Evolutionary conservation across 2,888 invertebrate species (phyloP), one percentile per base, ranked within the genome.

Genomic region (Athalia cordata): DNA sequence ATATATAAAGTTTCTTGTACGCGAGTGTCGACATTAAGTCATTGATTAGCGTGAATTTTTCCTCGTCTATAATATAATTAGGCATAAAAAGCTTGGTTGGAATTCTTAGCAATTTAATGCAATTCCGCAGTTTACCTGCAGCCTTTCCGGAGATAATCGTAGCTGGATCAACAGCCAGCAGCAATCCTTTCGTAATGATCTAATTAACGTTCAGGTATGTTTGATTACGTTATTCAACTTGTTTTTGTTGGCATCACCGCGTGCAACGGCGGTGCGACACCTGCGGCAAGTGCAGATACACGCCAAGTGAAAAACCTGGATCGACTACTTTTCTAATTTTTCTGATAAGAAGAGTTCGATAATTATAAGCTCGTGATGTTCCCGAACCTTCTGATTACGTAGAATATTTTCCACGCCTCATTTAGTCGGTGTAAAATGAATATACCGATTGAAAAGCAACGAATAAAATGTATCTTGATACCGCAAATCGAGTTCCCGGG

Each of bases 141-240:
- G 55, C 55, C 52, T 5, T n/a, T 29, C 29, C 29, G 29, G 29
- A 29, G 29, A 55, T 68, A 68, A 68, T 68, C 52, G 43, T 11
- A n/a, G 52, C 68, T 67, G 55, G 29, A 29, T 29, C 29, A 29
- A 29, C 29, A 29, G 29, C 29, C 29, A 29, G 29, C 29, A 29
- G 29, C 29, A 29, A 29, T 29, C 29, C 9, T 68, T 68, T 55
- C 50, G 68, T 68, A 55, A 68, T 68, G 55, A 68, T 68, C 55
- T 68, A 68, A 68, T 68, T 68, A 68, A 43, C 68, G n/a, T 50
- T 52, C 52, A 43, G n/a, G 43, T 52, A 43, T 55, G 52, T 55
- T 43, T 9, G 45, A 15, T 4, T 29, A 55, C 7, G 68, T 68
- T 68, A 55, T 55, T 55, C 52, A 52, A 29, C 29, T 29, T 2